These are phyloP conservation scores for Coccyzus lansbergi DNA, from an alignment of 2,797 vertebrate species.

Conservation along the genomic window DNA sequence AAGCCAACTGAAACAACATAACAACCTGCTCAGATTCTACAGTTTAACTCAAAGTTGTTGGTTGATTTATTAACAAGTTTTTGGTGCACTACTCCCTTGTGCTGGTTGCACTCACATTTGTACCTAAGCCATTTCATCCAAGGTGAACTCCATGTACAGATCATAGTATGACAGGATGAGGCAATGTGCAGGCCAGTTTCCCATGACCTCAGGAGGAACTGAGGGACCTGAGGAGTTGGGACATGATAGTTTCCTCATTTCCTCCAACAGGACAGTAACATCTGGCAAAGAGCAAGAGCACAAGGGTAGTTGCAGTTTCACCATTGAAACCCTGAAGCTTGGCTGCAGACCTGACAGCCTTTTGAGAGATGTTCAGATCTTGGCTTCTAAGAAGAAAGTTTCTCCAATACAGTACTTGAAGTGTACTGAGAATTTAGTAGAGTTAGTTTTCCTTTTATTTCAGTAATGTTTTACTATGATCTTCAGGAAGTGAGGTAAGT, in stretches of 20 bases:
- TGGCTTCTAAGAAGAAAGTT: not conserved
- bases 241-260: not conserved
- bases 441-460: not conserved
- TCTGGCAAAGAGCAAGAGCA: not conserved
- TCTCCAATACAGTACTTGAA: not conserved
- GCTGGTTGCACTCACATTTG: rapidly evolving
- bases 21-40: not conserved
- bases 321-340: rapidly evolving
- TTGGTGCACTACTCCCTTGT: rapidly evolving
- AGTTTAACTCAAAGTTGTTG: not conserved
- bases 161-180: not conserved
- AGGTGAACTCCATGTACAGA: rapidly evolving
- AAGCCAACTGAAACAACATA: not conserved
- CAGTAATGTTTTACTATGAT: not conserved
- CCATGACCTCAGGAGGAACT: rapidly evolving
- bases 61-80: not conserved
- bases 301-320: not conserved
- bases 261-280: not conserved
- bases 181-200: rapidly evolving
- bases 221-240: not conserved
- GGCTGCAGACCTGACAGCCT: rapidly evolving
- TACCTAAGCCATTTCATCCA: not conserved
- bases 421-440: not conserved
- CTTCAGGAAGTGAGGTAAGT: not conserved
- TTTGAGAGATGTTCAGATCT: not conserved